Base-by-base conservation (phyloP, 2,888 invertebrate species). In the Lasioglossum villosulum region DNA sequence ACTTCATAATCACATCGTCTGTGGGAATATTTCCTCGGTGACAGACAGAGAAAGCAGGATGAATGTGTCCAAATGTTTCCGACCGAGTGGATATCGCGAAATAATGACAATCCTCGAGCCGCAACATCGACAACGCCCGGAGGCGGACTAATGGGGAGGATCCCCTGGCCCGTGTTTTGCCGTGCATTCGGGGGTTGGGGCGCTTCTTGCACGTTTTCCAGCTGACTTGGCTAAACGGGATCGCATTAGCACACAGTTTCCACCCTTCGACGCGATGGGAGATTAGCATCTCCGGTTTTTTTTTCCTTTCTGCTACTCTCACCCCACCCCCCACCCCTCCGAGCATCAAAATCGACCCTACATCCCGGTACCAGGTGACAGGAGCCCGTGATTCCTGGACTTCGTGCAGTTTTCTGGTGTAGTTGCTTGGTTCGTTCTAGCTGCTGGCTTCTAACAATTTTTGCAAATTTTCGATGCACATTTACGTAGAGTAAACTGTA, bases 201-300 rank as follows among this genome's bases (percentile, higher is more conserved):
- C 82, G 77, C 86, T 89, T 87, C 90, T 90, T 88, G 89, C 86
- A 89, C 90, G 94, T 94, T 95, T 95, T 95, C 94, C 95, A 94
- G 93, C 85, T 94, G 94, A 95, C 95, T 95, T 95, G 93, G 91
- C 94, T 94, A 94, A 94, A 94, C 93, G 93, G 94, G 94, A 94
- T 94, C 93, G 94, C 94, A 94, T 94, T 94, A 94, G 94, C 93
- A 92, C 93, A 90, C 93, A 93, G 90, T 92, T 92, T 90, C 88
- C 92, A 84, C 92, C 93, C 91, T 89, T 89, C 89, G 91, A 87
- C 89, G 91, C 89, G 89, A 91, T 90, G 89, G 91, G 92, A 95
- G 94, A 95, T 94, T 94, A 94, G 93, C 94, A 94, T 95, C 95
- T 93, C 92, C 86, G 91, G 90, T 91, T 92, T 93, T 91, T 91